Conservation (phyloP, 2,888 invertebrate species). For the Camptogramma bilineatum region DNA sequence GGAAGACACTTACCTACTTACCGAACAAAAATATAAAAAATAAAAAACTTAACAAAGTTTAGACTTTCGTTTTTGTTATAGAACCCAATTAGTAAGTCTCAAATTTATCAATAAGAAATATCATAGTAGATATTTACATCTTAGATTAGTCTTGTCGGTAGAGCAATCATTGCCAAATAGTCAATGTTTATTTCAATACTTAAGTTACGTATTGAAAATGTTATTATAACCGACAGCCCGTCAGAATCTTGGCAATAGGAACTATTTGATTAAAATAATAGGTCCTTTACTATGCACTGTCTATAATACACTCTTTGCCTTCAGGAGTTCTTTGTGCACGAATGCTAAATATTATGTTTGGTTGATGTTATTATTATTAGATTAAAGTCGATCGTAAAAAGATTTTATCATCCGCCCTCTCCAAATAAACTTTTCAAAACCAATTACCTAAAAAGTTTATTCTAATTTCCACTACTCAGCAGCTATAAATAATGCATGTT, state of each 20-base stretch:
- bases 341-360: not conserved
- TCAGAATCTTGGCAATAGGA: conserved; percentile 6
- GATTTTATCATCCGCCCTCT: conserved; percentile 59
- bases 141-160: not conserved
- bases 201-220: not conserved
- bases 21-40: too few relatives aligned
- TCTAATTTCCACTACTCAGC: conserved; percentile 71
- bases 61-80: too few relatives aligned
- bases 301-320: not conserved
- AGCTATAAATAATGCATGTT: conserved; percentile 78
- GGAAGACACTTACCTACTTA: not conserved
- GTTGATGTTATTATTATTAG: conserved; percentile 31
- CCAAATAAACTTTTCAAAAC: conserved; percentile 78
- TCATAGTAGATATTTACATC: not conserved
- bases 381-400: conserved; percentile 55
- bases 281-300: not conserved
- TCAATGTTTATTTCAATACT: not conserved
- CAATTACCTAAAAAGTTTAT: conserved; percentile 78
- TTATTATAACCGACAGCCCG: conserved; percentile 1
- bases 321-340: not conserved
- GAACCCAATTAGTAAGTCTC: too few relatives aligned
- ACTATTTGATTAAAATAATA: not conserved
- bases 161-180: conserved; percentile 2
- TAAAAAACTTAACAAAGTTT: too few relatives aligned
- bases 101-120: too few relatives aligned